Percentiles rank a stretch among this genome's conserved stretches.
Conservation (phyloP, 2,113 vertebrate genomes). For the Thomomys bottae region DNA sequence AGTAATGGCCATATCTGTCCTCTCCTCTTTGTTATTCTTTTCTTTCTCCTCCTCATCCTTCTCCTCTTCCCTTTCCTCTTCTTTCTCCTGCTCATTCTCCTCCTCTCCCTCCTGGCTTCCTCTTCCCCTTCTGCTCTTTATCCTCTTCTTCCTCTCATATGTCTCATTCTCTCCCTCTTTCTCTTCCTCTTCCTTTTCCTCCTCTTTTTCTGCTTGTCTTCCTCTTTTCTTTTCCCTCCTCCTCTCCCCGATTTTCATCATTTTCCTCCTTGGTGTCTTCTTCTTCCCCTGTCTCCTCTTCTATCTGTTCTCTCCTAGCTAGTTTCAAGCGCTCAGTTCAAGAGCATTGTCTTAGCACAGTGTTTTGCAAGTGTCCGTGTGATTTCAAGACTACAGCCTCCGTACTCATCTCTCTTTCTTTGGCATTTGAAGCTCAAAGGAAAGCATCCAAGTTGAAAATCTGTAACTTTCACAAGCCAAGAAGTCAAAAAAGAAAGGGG, state of each 20-base stretch:
- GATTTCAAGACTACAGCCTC: background rate
- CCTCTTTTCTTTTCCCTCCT: too few relatives aligned
- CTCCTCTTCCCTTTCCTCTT: background rate
- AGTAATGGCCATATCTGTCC: accelerated
- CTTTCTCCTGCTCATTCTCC: background rate
- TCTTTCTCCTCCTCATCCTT: background rate
- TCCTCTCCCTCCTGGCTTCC: background rate
- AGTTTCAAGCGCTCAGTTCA: background rate
- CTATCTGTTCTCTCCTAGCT: background rate
- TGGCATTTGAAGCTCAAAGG: constrained; percentile 2
- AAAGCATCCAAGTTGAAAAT: constrained; percentile 31
- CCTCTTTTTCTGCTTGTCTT: too few relatives aligned
- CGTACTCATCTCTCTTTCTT: background rate
- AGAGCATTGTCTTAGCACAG: background rate
- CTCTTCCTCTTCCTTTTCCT: too few relatives aligned
- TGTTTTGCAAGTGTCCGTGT: background rate
- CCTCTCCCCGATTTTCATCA: background rate
- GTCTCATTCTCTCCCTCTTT: too few relatives aligned
- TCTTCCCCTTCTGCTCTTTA: background rate
- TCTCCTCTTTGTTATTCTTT: background rate
- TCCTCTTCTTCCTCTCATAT: background rate
- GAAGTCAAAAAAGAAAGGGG: background rate
- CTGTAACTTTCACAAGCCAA: background rate
- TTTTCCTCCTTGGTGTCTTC: too few relatives aligned
- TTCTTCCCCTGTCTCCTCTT: background rate